Evolutionary conservation across 2,888 invertebrate species (phyloP).

Genomic region (Ferdinandea cuprea): DNA sequence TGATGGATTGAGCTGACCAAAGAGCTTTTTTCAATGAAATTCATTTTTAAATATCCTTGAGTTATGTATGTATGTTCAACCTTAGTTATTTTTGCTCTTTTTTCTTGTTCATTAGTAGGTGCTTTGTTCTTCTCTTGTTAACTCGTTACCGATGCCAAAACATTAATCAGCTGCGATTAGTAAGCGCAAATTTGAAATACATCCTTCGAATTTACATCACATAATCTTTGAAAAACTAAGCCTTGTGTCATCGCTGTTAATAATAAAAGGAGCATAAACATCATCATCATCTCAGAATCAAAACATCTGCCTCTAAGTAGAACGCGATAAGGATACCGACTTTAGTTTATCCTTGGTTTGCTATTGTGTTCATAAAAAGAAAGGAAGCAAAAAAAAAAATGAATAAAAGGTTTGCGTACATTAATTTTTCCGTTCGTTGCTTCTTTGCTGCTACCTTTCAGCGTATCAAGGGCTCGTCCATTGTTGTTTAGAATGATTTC

Average conservation of each 20-base stretch:
- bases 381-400: too few species aligned
- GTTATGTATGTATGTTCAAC: too few species aligned
- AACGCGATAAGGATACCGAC: conserved; percentile 3
- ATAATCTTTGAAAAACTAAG: conserved; percentile 12
- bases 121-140: too few species aligned
- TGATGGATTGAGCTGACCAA: too few species aligned
- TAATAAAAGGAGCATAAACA: conserved; percentile 1
- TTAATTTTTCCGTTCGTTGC: conserved; percentile 16
- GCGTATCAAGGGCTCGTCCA: conserved; percentile 17
- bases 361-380: conserved; percentile 17
- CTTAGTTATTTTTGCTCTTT: too few species aligned
- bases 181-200: background rate
- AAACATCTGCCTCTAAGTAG: conserved; percentile 49
- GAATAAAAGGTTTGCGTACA: conserved; percentile 30
- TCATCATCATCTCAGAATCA: conserved; percentile 19
- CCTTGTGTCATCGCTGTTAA: conserved; percentile 8
- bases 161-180: too few species aligned
- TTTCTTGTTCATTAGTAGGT: too few species aligned
- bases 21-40: too few species aligned
- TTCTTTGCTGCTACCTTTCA: conserved; percentile 10
- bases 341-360: conserved; percentile 30
- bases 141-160: too few species aligned
- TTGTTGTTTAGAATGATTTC: conserved; percentile 37
- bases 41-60: too few species aligned
- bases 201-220: conserved; percentile 6